Evolutionary conservation across 2,797 vertebrate species (phyloP), one percentile per base, ranked within the genome.

Genomic region (Bucorvus abyssinicus): DNA sequence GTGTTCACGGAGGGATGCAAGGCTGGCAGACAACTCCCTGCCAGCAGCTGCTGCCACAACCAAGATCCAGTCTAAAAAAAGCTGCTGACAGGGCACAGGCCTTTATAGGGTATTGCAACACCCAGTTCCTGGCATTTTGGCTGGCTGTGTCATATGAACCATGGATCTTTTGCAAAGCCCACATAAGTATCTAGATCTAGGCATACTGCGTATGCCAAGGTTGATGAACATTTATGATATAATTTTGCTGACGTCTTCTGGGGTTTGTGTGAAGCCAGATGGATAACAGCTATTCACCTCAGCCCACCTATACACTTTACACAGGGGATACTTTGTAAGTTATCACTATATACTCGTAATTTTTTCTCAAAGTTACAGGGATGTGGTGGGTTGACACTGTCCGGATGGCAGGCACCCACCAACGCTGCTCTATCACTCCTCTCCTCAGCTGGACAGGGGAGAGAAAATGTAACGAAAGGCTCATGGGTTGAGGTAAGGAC

Each of bases 41-140:
- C 23, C 59, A 67, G 44, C 69, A 89, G 32, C 55, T 84, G 75
- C 84, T 94, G 42, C 32, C 59, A 81, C 57, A 80, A 67, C 32
- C 2, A 5, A 19, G 23, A 93, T 13, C 29, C 45, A 81, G 22
- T 5, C 7, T 60, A 17, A 56, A 56, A 44, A n/a, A 21, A 69
- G 40, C 26, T 82, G 80, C 40, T 4, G 6, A 53, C 47, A 60
- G 15, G 44, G 32, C 4, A 3, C 3, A 12, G 14, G 14, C 23
- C 23, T 60, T 30, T 57, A 49, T 1, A 1, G n/a, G 22, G 13
- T 19, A 68, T 29, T 9, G 13, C 81, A 61, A 34, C 47, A 61
- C 26, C 14, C 6, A 1, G 9, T 7, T 88, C 32, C 59, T 69
- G 16, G 22, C 5, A 8, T 82, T 59, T 88, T 53, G 36, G 75